These are phyloP conservation scores for Ceratotherium simum DNA, from an alignment of 2,113 vertebrate genomes.

Conservation along the genomic window DNA sequence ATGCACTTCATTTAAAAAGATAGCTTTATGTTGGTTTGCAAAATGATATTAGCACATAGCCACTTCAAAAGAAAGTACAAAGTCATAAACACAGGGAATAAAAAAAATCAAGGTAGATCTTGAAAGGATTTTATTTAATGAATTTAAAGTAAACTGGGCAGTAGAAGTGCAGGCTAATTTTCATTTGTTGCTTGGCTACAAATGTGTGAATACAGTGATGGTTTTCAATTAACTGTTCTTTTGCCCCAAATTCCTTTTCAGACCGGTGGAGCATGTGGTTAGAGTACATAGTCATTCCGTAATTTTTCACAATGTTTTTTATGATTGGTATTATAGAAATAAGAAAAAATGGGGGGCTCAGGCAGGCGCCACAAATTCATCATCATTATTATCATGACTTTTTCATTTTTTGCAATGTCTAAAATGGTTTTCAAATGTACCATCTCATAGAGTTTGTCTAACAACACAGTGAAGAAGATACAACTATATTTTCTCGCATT, in stretches of 20 bases:
- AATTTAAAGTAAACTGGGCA: background rate
- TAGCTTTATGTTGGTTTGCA: background rate
- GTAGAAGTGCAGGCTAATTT: background rate
- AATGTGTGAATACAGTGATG: background rate
- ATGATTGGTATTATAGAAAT: background rate
- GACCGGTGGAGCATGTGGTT: background rate
- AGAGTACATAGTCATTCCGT: background rate
- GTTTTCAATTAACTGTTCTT: constrained; percentile 36
- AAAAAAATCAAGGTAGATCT: background rate
- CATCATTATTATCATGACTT: background rate
- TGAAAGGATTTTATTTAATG: background rate
- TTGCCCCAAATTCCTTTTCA: background rate
- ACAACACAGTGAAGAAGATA: background rate
- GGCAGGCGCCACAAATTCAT: background rate
- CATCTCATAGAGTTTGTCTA: background rate
- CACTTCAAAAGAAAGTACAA: background rate
- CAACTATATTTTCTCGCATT: background rate
- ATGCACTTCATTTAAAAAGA: background rate
- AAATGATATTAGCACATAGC: background rate
- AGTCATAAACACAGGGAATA: background rate
- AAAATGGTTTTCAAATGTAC: background rate
- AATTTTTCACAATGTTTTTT: background rate
- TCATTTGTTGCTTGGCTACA: constrained; percentile 62
- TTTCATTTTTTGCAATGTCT: background rate
- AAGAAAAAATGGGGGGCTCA: background rate